phyloP scores from a whole-genome alignment of 2,113 vertebrate genomes.

The Chrysemys picta region DNA sequence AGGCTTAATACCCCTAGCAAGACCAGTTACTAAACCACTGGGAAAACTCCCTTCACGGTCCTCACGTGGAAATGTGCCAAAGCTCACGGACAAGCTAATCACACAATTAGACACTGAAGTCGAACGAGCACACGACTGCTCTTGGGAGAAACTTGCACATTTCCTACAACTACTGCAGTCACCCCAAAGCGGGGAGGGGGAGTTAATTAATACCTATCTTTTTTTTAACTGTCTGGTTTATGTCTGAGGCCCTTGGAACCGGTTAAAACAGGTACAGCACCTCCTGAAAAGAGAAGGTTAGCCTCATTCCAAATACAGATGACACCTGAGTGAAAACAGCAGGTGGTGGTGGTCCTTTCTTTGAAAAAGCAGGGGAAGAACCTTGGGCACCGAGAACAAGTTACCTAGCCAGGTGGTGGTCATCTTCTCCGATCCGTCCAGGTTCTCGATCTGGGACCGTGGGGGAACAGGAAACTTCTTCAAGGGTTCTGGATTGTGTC shows the following conservation, averaged over 20 bases:
- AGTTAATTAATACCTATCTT: background rate
- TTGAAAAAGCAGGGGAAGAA: background rate
- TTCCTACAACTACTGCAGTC: background rate
- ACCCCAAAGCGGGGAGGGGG: background rate
- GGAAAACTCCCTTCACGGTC: fast-evolving
- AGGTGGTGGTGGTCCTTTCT: fast-evolving
- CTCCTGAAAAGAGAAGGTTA: background rate
- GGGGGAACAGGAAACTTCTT: fast-evolving
- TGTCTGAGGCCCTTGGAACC: background rate
- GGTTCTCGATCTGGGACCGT: fast-evolving
- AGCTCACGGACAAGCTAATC: fast-evolving
- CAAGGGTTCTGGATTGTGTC: background rate
- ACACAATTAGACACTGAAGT: fast-evolving
- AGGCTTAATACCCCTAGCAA: background rate
- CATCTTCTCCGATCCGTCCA: background rate
- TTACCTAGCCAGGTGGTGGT: fast-evolving
- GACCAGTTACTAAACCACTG: too few species aligned
- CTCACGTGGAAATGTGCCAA: fast-evolving
- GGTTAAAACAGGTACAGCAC: fast-evolving
- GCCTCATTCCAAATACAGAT: fast-evolving
- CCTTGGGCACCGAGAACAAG: fast-evolving
- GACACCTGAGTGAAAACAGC: fast-evolving
- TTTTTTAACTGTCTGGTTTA: background rate
- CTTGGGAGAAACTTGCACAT: background rate
- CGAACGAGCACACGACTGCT: fast-evolving